These are phyloP conservation scores for Sebastes cheni DNA, from an alignment of 2,797 vertebrate genomes.

Conservation along the genomic window DNA sequence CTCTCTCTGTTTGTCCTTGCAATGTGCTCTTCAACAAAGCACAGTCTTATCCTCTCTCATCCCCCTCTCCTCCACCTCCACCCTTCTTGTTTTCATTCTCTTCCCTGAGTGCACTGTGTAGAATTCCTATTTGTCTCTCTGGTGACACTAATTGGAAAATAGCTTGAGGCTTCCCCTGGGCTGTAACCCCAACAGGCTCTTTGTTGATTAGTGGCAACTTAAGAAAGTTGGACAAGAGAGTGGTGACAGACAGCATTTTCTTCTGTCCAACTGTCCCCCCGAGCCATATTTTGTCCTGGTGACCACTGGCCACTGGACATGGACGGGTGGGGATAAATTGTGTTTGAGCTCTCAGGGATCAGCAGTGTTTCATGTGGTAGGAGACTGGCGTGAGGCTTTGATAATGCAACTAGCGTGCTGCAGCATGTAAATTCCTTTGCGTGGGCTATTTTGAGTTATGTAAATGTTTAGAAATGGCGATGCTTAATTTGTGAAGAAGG, in stretches of 20 bases:
- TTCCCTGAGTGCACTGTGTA: conserved; percentile 53
- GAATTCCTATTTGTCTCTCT: conserved; percentile 80
- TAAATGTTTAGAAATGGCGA: conserved; percentile 70
- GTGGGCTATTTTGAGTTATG: conserved; percentile 76
- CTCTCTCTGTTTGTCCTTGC: conserved; percentile 47
- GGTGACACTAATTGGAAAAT: conserved; percentile 86
- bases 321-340: neutral
- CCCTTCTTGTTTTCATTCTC: conserved; percentile 39
- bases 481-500: conserved; percentile 75
- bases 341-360: neutral
- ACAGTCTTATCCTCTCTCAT: conserved; percentile 27
- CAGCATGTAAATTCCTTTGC: conserved; percentile 32
- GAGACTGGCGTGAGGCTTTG: conserved; percentile 8
- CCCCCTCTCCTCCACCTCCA: conserved; percentile 10
- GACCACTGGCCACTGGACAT: neutral
- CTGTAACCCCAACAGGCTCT: conserved; percentile 72
- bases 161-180: conserved; percentile 79
- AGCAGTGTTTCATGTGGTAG: neutral
- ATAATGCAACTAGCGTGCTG: conserved; percentile 8
- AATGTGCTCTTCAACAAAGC: conserved; percentile 49
- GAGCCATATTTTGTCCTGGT: conserved; percentile 4
- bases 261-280: conserved; percentile 37
- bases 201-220: conserved; percentile 82
- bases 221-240: conserved; percentile 73
- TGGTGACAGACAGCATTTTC: conserved; percentile 51